Conservation (phyloP, 2,797 vertebrate species). For the Neopelma chrysocephalum region DNA sequence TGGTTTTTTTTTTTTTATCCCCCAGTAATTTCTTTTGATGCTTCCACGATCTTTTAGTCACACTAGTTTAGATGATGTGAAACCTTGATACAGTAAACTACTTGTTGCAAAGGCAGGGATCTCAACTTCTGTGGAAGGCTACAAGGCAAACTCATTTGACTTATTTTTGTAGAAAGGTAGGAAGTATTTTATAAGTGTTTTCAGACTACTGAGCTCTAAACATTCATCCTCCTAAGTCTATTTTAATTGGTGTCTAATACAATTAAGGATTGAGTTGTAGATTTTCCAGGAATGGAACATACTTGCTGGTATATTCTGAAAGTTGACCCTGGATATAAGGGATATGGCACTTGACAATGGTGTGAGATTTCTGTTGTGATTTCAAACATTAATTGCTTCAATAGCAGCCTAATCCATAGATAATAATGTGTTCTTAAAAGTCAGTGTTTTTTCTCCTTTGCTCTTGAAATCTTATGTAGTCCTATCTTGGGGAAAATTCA, state of each 20-base stretch:
- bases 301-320: not conserved
- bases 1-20: accelerated
- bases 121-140: not conserved
- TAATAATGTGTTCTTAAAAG: not conserved
- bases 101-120: not conserved
- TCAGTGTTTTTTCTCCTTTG: not conserved
- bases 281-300: not conserved
- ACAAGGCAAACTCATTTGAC: not conserved
- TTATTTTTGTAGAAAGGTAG: not conserved
- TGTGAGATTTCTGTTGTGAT: not conserved
- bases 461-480: not conserved
- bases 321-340: not conserved
- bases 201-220: not conserved
- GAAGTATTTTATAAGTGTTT: not conserved
- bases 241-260: not conserved
- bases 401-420: not conserved
- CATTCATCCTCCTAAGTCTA: not conserved
- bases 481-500: not conserved
- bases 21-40: not conserved
- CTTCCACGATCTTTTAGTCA: not conserved
- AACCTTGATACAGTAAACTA: not conserved
- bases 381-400: not conserved
- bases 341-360: not conserved
- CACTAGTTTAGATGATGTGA: not conserved
- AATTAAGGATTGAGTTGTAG: not conserved